Evolutionary conservation across 1,140 invertebrate genomes (phyloP).

Genomic region (Leptinotarsa defecta): DNA sequence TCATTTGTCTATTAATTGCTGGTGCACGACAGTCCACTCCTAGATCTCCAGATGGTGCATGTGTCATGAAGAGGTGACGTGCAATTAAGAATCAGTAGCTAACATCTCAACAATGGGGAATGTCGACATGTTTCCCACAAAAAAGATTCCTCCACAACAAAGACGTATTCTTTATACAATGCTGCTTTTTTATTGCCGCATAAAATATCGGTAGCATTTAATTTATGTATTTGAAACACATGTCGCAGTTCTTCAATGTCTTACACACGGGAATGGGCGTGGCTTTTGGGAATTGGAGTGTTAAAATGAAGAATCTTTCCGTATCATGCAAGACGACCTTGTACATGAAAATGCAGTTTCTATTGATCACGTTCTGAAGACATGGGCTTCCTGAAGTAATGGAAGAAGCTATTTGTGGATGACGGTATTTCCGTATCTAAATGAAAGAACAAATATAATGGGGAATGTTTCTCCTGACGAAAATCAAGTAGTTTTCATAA

Average conservation of each 20-base stretch:
- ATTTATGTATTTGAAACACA: constrained; percentile 4
- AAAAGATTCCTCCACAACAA: background rate
- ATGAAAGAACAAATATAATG: too few species aligned
- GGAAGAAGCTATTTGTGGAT: too few species aligned
- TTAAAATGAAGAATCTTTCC: background rate
- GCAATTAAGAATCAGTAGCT: background rate
- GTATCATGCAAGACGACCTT: background rate
- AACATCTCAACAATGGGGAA: background rate
- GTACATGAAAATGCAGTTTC: background rate
- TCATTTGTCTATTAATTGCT: too few species aligned
- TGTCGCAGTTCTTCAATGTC: background rate
- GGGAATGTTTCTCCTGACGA: too few species aligned
- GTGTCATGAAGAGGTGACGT: background rate
- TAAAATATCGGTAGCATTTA: background rate
- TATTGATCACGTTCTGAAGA: background rate
- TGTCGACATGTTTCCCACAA: constrained; percentile 2
- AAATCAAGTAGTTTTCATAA: too few species aligned
- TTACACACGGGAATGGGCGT: background rate
- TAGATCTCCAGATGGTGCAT: background rate
- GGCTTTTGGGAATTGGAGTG: background rate
- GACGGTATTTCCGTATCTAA: too few species aligned
- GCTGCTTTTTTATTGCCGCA: background rate
- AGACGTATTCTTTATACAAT: background rate
- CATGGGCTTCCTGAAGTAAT: background rate
- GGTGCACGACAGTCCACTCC: too few species aligned